phyloP scores from a whole-genome alignment of 2,888 invertebrate species.

The Malacosoma neustria region DNA sequence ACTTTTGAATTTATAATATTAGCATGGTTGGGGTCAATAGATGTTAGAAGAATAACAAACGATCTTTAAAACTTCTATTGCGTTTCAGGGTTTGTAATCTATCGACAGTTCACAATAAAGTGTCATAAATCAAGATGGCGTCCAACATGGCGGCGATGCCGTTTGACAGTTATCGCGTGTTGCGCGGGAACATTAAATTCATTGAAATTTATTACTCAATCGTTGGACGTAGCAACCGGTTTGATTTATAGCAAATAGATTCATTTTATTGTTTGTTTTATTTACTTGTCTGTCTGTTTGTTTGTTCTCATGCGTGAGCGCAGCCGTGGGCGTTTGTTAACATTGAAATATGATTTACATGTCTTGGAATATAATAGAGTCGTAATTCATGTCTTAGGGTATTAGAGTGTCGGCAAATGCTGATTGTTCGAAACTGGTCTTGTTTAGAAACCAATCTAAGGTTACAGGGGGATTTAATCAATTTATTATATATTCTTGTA shows the following conservation, averaged over 20 bases:
- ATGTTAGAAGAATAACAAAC: no score
- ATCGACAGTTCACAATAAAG: constrained; percentile 57
- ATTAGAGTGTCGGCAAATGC: neutral
- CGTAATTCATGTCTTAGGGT: neutral
- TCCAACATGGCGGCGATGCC: constrained; percentile 57
- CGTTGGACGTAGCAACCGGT: constrained; percentile 40
- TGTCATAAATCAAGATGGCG: constrained; percentile 66
- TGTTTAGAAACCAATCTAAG: no score
- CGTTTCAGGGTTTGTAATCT: constrained; percentile 31
- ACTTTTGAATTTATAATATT: no score
- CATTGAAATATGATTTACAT: neutral
- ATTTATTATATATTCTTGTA: no score
- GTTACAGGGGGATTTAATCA: no score
- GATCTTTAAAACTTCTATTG: neutral
- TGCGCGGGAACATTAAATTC: constrained; percentile 67
- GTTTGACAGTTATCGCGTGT: constrained; percentile 69
- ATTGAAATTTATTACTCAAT: constrained; percentile 74
- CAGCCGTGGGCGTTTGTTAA: neutral
- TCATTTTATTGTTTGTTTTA: constrained; percentile 55
- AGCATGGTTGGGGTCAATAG: no score
- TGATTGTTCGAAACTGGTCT: no score
- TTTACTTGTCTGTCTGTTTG: constrained; percentile 16
- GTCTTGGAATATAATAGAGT: neutral
- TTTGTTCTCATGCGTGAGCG: constrained; percentile 2
- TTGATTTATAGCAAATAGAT: constrained; percentile 67